Base-by-base conservation (phyloP, 2,888 invertebrate genomes). In the Meganola albula region DNA sequence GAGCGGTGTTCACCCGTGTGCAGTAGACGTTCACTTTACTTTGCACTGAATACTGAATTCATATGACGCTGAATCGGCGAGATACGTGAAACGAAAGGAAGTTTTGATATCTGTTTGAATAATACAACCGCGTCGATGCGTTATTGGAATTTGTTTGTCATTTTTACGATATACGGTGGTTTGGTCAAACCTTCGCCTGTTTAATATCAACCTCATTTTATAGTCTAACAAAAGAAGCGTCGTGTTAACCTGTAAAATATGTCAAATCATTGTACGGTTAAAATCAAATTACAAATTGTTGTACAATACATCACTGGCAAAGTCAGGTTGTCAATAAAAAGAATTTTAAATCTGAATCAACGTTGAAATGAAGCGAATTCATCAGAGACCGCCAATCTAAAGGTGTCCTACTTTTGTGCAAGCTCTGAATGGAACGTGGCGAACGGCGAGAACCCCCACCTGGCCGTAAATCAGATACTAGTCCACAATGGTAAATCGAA, bases 391-490 rank as follows among this genome's bases (percentile, higher is more conserved):
- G 48, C 53, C 58, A 63, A 69, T 71, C 57, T 65, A 66, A 69
- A 69, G 65, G 61, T 68, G 70, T 58, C 60, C 69, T 65, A 74
- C 71, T 75, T n/a, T 77, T 74, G 70, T 72, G 68, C 69, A 68
- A 74, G 55, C 58, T 58, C 58, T 74, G 72, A 77, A 79, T 74
- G 66, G 60, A 63, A 63, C 58, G 63, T 57, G 63, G 58, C 58
- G 53, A 53, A 53, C 54, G 63, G 63, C 61, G 58, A 72, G 61
- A 61, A 47, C 60, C 66, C 64, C 68, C 73, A 74, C 73, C 69
- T 74, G 73, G 63, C 67, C 69, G 61, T 75, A 76, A 75, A 78
- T 76, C 71, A 73, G 73, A 73, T 65, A 69, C 63, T 58, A 40
- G 44, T 37, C 40, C 39, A 48, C 27, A 37, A 37, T 31, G 7